These are phyloP conservation scores for Eulacestoma nigropectus DNA, from an alignment of 2,113 vertebrate species.

Conservation along the genomic window DNA sequence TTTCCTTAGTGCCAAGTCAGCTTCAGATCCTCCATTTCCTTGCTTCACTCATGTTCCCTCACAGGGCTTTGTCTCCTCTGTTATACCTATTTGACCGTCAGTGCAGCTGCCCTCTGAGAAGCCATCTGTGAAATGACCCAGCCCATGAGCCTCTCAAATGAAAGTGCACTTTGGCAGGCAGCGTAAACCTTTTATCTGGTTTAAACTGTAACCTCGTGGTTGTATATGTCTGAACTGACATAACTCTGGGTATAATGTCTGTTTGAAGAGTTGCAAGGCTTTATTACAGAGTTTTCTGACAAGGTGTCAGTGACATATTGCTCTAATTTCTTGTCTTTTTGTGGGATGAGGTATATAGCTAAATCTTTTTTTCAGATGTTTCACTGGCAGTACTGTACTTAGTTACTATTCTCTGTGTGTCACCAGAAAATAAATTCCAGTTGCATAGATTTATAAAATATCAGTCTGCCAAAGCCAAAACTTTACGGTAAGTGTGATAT, in stretches of 20 bases:
- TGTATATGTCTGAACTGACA: background rate
- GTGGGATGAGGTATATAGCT: background rate
- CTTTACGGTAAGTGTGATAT: background rate
- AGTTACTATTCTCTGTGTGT: background rate
- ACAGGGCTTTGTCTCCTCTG: background rate
- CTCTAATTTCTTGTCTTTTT: background rate
- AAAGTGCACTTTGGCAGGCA: background rate
- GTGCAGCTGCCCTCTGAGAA: background rate
- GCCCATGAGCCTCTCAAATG: background rate
- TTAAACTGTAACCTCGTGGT: background rate
- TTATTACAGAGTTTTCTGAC: background rate
- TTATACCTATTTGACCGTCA: background rate
- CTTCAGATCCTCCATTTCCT: background rate
- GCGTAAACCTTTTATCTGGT: background rate
- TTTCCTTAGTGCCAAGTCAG: background rate
- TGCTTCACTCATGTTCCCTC: background rate
- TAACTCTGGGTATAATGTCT: background rate
- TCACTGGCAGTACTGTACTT: background rate
- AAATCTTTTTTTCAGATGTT: background rate
- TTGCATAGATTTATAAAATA: background rate
- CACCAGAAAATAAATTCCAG: background rate
- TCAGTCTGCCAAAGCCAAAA: background rate
- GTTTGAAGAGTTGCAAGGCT: background rate
- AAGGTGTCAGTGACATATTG: background rate
- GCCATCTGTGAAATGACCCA: background rate